Evolutionary conservation across 1,140 invertebrate species (phyloP).

Genomic region (Drosophila melanogaster): Release_6_plus_ISO1_MT NC_004354.4:14404001-14404500

Average conservation of each 20-base stretch:
- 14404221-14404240: constrained; percentile 53
- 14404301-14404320: constrained; percentile 19
- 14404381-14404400: constrained; percentile 70
- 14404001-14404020: constrained; percentile 46
- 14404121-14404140: constrained; percentile 29
- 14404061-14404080: constrained; percentile 47
- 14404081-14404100: constrained; percentile 30
- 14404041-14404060: constrained; percentile 4
- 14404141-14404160: constrained; percentile 53
- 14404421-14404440: background rate
- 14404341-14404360: constrained; percentile 10
- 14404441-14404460: background rate
- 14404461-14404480: background rate
- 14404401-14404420: constrained; percentile 28
- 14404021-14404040: constrained; percentile 33
- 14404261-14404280: constrained; percentile 64
- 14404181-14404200: constrained; percentile 36
- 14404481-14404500: background rate
- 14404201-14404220: constrained; percentile 30
- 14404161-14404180: constrained; percentile 44
- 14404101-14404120: constrained; percentile 25
- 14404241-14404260: constrained; percentile 33
- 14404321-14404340: constrained; percentile 16
- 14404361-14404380: background rate
- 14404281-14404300: constrained; percentile 6